These are phyloP conservation scores for Sminthurinus aureus DNA, from an alignment of 2,888 invertebrate genomes.

Conservation along the genomic window DNA sequence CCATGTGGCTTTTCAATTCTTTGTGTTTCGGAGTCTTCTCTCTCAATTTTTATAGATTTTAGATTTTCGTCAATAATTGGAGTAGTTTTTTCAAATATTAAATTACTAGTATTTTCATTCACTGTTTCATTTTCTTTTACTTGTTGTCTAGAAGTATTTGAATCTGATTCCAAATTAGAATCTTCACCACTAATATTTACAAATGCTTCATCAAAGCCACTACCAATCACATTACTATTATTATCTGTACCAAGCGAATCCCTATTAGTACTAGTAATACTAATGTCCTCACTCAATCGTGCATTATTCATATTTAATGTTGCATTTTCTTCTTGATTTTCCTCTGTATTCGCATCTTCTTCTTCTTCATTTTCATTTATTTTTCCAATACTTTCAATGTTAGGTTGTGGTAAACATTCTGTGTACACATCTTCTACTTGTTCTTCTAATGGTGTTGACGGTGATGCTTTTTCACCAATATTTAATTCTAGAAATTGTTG, in stretches of 20 bases:
- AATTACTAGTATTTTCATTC: not conserved
- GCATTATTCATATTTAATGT: no score
- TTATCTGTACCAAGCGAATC: not conserved
- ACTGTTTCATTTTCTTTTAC: not conserved
- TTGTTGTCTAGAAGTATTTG: no score
- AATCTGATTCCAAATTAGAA: not conserved
- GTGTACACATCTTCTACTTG: not conserved
- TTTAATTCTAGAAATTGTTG: no score
- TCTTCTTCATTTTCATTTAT: no score
- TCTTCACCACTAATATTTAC: not conserved
- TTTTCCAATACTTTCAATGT: not conserved
- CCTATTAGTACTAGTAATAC: no score
- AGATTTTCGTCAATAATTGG: not conserved
- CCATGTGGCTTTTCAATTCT: not conserved
- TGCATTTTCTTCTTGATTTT: not conserved
- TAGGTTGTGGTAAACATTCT: not conserved
- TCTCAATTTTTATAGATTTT: not conserved
- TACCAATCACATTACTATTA: not conserved
- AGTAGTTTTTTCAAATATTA: not conserved
- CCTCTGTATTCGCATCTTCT: not conserved
- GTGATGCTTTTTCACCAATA: no score
- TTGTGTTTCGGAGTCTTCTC: not conserved
- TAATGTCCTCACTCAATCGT: no score
- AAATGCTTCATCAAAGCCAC: not conserved
- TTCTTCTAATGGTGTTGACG: not conserved